Conservation (phyloP, 2,888 invertebrate species). For the Corbicula japonica region DNA sequence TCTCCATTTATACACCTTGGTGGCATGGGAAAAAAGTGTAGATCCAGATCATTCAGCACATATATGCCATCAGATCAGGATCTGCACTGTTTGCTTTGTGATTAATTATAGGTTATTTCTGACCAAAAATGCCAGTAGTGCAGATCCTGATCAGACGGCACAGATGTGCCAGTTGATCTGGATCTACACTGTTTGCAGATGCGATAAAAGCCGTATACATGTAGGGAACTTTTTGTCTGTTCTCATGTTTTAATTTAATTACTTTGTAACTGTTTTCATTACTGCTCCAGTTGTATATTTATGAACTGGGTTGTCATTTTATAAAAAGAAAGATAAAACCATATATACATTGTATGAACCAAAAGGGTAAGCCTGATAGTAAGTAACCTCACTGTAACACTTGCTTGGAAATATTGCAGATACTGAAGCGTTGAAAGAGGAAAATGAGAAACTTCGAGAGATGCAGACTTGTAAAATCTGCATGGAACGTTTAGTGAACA, state of each 20-base stretch:
- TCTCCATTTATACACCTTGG: background rate
- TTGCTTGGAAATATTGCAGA: background rate
- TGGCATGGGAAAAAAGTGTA: background rate
- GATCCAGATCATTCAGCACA: background rate
- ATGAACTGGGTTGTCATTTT: background rate
- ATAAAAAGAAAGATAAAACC: background rate
- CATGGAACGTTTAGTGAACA: conserved; percentile 91
- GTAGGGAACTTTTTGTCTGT: no score
- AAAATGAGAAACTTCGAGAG: conserved; percentile 93
- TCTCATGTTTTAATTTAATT: background rate
- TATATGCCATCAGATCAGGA: background rate
- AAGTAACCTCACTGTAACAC: background rate
- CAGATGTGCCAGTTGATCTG: no score
- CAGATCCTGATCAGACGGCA: no score
- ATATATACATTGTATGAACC: background rate
- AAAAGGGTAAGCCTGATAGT: no score
- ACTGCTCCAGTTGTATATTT: background rate
- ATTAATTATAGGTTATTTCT: no score
- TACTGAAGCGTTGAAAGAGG: conserved; percentile 83
- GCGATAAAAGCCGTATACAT: no score
- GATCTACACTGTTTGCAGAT: no score
- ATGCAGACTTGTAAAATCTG: conserved; percentile 96
- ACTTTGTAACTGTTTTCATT: background rate
- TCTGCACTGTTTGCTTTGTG: background rate
- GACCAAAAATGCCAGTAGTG: no score